Conservation (phyloP, 2,888 invertebrate species). For the Drosophila colorata region DNA sequence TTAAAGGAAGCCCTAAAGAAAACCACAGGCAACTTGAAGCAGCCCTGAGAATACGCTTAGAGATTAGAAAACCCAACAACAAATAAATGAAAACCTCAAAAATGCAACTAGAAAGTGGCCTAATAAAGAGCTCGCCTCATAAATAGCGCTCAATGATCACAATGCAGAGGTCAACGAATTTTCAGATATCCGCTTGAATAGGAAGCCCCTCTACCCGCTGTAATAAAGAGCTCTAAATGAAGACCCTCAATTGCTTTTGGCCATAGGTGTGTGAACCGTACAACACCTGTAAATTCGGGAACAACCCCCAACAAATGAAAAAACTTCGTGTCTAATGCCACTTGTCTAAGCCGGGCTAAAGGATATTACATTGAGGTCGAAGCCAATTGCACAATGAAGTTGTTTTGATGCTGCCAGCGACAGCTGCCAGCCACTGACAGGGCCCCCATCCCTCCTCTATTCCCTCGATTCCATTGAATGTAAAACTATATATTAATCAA, state of each 20-base stretch:
- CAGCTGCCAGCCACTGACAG: constrained; percentile 52
- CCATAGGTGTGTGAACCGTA: constrained; percentile 50
- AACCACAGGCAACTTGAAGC: constrained; percentile 14
- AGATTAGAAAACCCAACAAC: constrained; percentile 48
- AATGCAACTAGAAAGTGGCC: constrained; percentile 34
- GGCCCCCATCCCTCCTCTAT: background rate
- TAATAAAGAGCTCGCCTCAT: constrained; percentile 36
- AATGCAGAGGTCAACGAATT: constrained; percentile 40
- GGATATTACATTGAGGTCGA: constrained; percentile 32
- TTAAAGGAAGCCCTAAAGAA: constrained; percentile 9
- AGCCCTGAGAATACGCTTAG: background rate
- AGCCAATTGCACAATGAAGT: constrained; percentile 75
- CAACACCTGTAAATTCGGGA: constrained; percentile 54
- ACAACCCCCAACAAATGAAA: constrained; percentile 30
- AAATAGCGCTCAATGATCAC: constrained; percentile 25
- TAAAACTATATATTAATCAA: constrained; percentile 74
- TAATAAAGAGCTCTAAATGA: constrained; percentile 39
- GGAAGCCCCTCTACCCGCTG: constrained; percentile 11
- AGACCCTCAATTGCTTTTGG: constrained; percentile 34
- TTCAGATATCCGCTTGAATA: constrained; percentile 15
- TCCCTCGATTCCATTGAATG: constrained; percentile 46
- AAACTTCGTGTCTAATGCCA: constrained; percentile 31
- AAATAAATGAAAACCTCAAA: constrained; percentile 48
- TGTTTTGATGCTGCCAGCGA: constrained; percentile 65
- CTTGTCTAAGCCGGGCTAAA: constrained; percentile 23